Base-by-base conservation (phyloP, 92 coral and sea anemone species). In the Actinostola sp. region DNA sequence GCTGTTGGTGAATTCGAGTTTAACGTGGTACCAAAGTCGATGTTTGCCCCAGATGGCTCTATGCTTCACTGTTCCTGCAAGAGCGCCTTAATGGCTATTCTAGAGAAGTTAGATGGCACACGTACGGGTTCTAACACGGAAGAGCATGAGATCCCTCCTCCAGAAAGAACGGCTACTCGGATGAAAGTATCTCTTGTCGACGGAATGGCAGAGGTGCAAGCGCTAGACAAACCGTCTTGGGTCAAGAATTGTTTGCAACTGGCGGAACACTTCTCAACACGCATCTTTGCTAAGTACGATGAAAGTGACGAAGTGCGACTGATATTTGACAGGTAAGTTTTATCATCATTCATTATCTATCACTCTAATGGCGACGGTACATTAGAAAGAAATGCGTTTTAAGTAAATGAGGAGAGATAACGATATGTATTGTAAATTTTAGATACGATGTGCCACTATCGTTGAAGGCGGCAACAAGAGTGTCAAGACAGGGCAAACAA, bases 161-260 rank as follows among this genome's bases (percentile, higher is more conserved):
- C 53, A 46, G 7, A 6, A 17, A 46, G 71, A 68, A 31, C 74
- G 44, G 61, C 46, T 33, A 0, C 23, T 13, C 29, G 28, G 46
- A 12, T 55, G 48, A 52, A n/a, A 46, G 75, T 78, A 1, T 67
- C 30, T 52, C 31, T 88, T 31, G 55, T 78, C 3, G 93, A 88
- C 51, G 89, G 77, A 51, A 83, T 83, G 83, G 92, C 88, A 28
- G 86, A 77, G 58, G 63, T 87, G 9, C 85, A 87, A 48, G 67
- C 81, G 16, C 61, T 76, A 11, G 80, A 87, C 66, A 82, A 82
- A 52, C 85, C 88, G 1, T 24, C 10, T 1, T 33, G 57, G 69
- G 63, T 82, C 28, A 61, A 44, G 11, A 67, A 33, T 39, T 87
- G 88, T 77, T 44, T 46, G 5, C 72, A 86, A 2, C 80, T 86